Evolutionary conservation across 2,113 vertebrate genomes (phyloP), one percentile per base, ranked within the genome.

Genomic region (Chloropsis cyanopogon): DNA sequence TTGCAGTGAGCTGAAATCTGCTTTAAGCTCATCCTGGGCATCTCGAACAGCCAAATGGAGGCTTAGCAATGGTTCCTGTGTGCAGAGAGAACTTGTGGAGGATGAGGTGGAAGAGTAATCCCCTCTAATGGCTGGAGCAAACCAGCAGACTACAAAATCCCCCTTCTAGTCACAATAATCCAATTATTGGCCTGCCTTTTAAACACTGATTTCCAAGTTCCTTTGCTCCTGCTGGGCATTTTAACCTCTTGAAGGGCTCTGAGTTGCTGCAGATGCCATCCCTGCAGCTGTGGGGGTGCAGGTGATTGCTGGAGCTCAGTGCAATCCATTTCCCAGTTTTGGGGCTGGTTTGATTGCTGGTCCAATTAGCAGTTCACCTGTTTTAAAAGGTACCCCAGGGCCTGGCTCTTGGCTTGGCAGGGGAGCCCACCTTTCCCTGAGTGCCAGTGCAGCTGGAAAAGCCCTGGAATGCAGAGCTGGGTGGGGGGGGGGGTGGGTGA

Each of bases 371-470:
- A 42, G 2, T 4, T 10, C 28, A 47, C 4, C 57, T 29, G 1
- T 3, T 31, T 35, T 3, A 16, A 12, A 15, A 28, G 50, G 9
- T 7, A 2, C 15, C 33, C 8, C n/a, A 17, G 26, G 47, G 73
- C 7, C 47, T 70, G 71, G 61, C 52, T 31, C n/a, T 41, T 21
- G 65, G 56, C 47, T 7, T 9, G 68, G 28, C 28, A 5, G 47
- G 1, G 8, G 31, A 15, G 23, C 61, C 64, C 8, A 1, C 19
- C 72, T 59, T 26, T 33, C 47, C 76, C 87, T 29, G 29, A 3
- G 41, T 9, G 7, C 4, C 37, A 3, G 3, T 4, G 60, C 70
- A 0, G 35, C 2, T 5, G 22, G 39, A 5, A 5, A 3, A 23
- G 20, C 1, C 13, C 11, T 23, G 65, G 70, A 7, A n/a, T 6